Evolutionary conservation across 2,797 vertebrate genomes (phyloP).

Genomic region (Karalla daura): DNA sequence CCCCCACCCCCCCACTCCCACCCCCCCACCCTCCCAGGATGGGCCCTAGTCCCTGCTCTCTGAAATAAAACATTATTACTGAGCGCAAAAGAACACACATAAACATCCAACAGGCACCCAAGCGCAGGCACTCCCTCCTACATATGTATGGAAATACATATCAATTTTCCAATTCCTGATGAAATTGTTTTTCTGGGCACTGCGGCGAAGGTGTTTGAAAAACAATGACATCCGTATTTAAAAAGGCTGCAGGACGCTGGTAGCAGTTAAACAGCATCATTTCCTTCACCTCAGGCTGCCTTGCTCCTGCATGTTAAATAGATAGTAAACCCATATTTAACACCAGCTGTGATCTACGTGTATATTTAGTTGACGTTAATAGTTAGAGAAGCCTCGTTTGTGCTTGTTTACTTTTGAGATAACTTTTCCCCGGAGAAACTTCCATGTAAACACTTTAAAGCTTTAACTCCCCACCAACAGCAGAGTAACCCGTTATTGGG

Average conservation of each 20-base stretch:
- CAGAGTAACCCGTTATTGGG: conserved; percentile 68
- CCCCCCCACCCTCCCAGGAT: conserved; percentile 15
- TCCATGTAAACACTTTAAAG: conserved; percentile 67
- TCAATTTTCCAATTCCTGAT: conserved; percentile 6
- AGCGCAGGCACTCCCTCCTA: neutral
- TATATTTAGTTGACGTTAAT: conserved; percentile 38
- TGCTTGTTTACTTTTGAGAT: conserved; percentile 63
- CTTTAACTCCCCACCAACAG: conserved; percentile 38
- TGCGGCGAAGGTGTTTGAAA: conserved; percentile 17
- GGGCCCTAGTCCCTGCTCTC: conserved; percentile 32
- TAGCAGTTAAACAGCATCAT: neutral
- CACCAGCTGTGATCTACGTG: conserved; percentile 22
- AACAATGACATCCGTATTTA: conserved; percentile 1
- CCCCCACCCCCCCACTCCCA: neutral
- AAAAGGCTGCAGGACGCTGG: conserved; percentile 2
- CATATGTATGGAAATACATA: neutral
- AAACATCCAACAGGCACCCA: conserved; percentile 18
- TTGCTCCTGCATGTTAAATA: conserved; percentile 7
- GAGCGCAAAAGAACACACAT: conserved; percentile 9
- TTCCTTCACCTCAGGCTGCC: conserved; percentile 7
- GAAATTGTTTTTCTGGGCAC: neutral
- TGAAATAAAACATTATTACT: conserved; percentile 48
- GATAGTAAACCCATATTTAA: conserved; percentile 36
- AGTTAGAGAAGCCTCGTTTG: conserved; percentile 36
- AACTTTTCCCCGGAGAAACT: conserved; percentile 50